Conservation (phyloP, 2,113 vertebrate genomes). For the Paralichthys olivaceus region DNA sequence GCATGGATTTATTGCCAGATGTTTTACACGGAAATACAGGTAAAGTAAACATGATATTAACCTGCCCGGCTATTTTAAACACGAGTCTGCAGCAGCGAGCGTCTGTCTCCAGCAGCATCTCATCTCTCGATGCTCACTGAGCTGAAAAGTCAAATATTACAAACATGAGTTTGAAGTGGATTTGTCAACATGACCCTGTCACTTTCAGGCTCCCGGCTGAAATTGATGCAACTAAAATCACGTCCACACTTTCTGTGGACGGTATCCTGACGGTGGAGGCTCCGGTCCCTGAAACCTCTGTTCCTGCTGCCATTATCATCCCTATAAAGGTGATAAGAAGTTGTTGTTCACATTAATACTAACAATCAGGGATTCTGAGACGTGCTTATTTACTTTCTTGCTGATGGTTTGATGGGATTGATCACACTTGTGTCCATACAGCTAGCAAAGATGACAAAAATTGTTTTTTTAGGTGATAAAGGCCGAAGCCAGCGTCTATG, state of each 20-base stretch:
- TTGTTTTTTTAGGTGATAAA: no score
- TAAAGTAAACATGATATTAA: constrained; percentile 49
- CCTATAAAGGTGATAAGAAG: constrained; percentile 72
- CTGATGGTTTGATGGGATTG: no score
- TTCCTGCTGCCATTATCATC: constrained; percentile 62
- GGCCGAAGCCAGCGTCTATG: no score
- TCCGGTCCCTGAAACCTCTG: constrained; percentile 57
- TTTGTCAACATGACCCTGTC: not conserved
- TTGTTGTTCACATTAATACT: not conserved
- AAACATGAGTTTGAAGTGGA: not conserved
- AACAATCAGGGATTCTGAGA: not conserved
- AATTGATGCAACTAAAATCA: constrained; percentile 62
- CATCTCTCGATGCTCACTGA: constrained; percentile 16
- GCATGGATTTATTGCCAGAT: constrained; percentile 80
- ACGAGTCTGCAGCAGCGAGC: not conserved
- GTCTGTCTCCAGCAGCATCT: not conserved
- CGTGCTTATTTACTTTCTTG: not conserved
- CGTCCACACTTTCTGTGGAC: constrained; percentile 72
- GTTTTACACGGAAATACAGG: constrained; percentile 85
- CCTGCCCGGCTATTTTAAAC: constrained; percentile 4
- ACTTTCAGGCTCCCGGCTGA: constrained; percentile 77
- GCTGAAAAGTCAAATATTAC: constrained; percentile 20
- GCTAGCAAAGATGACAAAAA: no score
- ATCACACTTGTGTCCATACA: no score
- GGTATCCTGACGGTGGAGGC: constrained; percentile 81